Conservation (phyloP, 2,888 invertebrate species). For the Prosapia bicincta region DNA sequence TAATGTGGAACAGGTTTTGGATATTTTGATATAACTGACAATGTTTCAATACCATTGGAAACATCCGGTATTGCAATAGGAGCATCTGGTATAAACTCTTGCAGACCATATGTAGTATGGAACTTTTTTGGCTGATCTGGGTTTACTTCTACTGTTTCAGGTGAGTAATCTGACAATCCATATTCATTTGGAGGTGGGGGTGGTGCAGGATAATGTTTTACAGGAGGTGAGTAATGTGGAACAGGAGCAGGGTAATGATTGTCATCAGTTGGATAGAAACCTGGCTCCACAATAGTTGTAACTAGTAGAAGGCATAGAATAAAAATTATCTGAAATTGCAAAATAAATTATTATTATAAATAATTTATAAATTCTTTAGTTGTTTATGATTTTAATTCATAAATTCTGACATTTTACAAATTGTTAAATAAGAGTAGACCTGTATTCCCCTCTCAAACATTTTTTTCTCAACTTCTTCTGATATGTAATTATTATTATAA, state of each 20-base stretch:
- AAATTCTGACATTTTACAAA: too few species aligned
- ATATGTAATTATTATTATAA: too few species aligned
- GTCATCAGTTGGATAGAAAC: too few species aligned
- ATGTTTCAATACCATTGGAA: neutral
- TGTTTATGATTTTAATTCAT: too few species aligned
- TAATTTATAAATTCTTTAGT: too few species aligned
- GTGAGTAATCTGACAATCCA: neutral
- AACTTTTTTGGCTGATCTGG: neutral
- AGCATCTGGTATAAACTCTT: neutral
- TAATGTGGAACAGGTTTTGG: neutral
- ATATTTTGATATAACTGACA: neutral
- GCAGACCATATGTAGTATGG: neutral
- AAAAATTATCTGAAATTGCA: neutral
- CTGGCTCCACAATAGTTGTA: neutral
- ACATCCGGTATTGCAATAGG: neutral
- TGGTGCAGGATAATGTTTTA: neutral
- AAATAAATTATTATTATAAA: too few species aligned
- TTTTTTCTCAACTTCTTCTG: too few species aligned
- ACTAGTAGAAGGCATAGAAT: neutral
- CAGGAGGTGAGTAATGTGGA: neutral
- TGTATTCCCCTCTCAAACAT: too few species aligned
- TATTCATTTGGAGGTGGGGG: neutral
- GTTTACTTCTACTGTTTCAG: neutral
- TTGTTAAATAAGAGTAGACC: too few species aligned
- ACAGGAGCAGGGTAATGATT: neutral